These are phyloP conservation scores for Trachops cirrhosus DNA, from an alignment of 2,797 vertebrate genomes.

Conservation along the genomic window DNA sequence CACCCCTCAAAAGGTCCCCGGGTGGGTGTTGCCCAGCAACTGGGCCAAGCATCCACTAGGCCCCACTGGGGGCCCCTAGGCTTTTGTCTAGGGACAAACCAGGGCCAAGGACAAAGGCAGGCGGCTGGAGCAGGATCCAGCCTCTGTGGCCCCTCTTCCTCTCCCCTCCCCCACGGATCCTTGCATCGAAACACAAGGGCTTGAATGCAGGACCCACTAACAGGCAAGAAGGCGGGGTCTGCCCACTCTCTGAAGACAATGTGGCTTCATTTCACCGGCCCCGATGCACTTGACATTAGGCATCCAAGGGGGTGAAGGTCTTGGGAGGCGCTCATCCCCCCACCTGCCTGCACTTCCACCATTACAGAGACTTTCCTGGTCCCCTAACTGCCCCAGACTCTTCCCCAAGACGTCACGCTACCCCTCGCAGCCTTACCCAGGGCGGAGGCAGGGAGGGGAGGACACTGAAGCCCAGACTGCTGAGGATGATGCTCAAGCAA, in stretches of 20 bases:
- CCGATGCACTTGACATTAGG: neutral
- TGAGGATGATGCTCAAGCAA: neutral
- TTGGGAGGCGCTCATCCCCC: neutral
- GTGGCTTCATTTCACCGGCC: neutral
- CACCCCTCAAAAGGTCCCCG: constrained; percentile 23
- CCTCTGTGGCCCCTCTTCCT: neutral
- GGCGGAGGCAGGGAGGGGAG: rapidly evolving
- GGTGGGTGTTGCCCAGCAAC: constrained; percentile 45
- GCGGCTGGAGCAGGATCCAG: neutral
- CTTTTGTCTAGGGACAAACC: constrained; percentile 60
- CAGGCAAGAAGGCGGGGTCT: neutral
- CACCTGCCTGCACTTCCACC: neutral
- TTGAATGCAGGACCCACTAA: neutral
- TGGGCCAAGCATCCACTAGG: neutral
- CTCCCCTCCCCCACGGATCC: neutral
- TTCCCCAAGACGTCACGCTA: rapidly evolving
- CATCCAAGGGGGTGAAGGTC: neutral
- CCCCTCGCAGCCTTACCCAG: neutral
- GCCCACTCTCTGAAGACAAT: neutral
- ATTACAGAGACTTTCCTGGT: neutral
- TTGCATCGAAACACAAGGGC: neutral
- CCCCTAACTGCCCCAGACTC: neutral
- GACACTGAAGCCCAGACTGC: neutral
- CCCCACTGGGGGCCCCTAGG: neutral
- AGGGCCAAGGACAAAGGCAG: constrained; percentile 49